phyloP scores from a whole-genome alignment of 2,797 vertebrate species.

The Tympanoctomys barrerae region DNA sequence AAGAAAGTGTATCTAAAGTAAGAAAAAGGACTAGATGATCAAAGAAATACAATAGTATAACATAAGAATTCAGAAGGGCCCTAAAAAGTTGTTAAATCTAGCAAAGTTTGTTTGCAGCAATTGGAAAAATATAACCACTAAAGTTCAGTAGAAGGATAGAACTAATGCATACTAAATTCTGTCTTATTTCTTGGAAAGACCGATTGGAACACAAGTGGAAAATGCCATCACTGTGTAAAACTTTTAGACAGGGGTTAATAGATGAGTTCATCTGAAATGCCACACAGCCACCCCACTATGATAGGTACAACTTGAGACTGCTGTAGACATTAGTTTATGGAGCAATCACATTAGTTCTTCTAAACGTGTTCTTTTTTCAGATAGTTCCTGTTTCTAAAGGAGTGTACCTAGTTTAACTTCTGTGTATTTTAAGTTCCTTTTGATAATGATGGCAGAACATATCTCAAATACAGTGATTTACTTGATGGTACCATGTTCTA shows the following conservation, averaged over 20 bases:
- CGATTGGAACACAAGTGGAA: neutral
- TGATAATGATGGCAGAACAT: neutral
- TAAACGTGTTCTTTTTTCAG: neutral
- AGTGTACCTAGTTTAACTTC: neutral
- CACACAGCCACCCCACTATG: neutral
- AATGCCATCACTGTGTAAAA: neutral
- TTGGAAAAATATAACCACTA: neutral
- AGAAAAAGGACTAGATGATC: constrained; percentile 39
- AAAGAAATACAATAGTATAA: neutral
- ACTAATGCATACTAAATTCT: neutral
- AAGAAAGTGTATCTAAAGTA: neutral
- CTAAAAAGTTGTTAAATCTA: neutral
- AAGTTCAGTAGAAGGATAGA: constrained; percentile 27
- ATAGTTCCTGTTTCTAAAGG: constrained; percentile 25
- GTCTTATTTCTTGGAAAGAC: constrained; percentile 19
- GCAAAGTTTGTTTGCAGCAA: neutral
- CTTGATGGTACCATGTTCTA: neutral
- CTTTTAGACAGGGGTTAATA: neutral
- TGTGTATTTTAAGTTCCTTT: constrained; percentile 23
- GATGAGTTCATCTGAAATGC: neutral
- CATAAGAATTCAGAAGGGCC: neutral
- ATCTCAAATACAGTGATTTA: constrained; percentile 46
- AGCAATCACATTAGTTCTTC: neutral
- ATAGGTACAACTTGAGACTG: neutral
- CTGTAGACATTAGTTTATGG: neutral